These are phyloP conservation scores for Aphrocallistes beatrix DNA, from an alignment of 37 sponge, comb jelly and placozoan species.

Conservation along the genomic window DNA sequence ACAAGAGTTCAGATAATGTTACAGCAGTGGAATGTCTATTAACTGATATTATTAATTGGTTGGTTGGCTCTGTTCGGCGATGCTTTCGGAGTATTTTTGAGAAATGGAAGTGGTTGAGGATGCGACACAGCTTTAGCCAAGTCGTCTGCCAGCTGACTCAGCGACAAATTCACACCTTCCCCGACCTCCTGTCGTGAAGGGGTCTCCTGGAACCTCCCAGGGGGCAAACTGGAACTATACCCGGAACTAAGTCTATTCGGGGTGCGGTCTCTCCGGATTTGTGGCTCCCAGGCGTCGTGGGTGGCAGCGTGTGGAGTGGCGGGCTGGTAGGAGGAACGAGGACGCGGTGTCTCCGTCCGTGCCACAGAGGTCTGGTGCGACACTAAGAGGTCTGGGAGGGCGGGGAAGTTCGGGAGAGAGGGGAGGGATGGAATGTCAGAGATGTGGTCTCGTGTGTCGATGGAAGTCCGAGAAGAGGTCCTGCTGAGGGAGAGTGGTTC, in stretches of 20 bases:
- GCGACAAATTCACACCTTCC: constrained; percentile 3
- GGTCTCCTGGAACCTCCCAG: neutral
- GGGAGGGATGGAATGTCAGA: neutral
- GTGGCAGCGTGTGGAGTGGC: neutral
- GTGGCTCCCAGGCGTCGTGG: neutral
- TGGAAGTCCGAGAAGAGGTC: neutral
- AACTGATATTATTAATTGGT: neutral
- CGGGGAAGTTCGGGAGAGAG: neutral
- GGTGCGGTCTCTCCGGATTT: neutral
- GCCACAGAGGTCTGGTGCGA: neutral
- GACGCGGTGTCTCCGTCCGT: neutral
- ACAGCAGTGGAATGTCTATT: too few species aligned
- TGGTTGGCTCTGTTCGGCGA: neutral
- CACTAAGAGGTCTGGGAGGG: neutral
- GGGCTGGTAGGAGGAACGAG: neutral
- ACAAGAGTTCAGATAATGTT: too few species aligned
- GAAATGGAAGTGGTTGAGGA: neutral
- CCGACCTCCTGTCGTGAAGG: neutral
- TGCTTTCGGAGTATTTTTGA: neutral
- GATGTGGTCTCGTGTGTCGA: neutral
- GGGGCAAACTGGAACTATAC: neutral
- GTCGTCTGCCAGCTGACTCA: neutral
- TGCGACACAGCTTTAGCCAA: neutral
- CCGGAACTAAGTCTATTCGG: neutral
- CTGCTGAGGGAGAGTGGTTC: neutral